Conservation (phyloP, 1,140 invertebrate genomes). For the Triops longicaudatus region DNA sequence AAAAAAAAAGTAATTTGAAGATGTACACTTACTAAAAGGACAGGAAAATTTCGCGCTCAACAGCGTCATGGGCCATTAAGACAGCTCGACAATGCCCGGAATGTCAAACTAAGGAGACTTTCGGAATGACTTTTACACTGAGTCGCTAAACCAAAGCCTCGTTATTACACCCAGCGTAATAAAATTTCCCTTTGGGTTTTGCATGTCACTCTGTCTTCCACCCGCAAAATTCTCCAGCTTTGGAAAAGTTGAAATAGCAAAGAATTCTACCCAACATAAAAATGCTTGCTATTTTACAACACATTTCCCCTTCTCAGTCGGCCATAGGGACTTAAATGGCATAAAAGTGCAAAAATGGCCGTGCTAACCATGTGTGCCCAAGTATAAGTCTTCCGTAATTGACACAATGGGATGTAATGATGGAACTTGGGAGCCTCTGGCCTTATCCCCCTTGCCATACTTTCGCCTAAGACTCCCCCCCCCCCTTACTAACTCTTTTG, state of each 20-base stretch:
- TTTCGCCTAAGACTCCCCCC: background rate
- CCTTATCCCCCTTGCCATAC: no score
- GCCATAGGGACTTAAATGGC: background rate
- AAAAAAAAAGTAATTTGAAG: background rate
- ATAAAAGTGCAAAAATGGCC: background rate
- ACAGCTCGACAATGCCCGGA: background rate
- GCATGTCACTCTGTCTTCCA: background rate
- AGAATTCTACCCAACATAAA: background rate
- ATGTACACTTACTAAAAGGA: background rate
- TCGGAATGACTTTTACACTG: background rate
- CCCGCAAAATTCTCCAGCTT: background rate
- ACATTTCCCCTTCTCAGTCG: background rate
- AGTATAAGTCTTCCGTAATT: slow-evolving; percentile 3
- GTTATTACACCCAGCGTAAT: background rate
- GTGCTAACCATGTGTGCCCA: background rate
- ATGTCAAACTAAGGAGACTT: background rate
- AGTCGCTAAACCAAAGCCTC: slow-evolving; percentile 4
- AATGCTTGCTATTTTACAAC: slow-evolving; percentile 1
- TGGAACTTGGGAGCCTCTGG: background rate
- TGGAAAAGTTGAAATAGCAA: background rate
- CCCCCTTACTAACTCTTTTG: background rate
- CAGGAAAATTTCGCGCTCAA: slow-evolving; percentile 2
- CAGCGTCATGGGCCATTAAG: slow-evolving; percentile 11
- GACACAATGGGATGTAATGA: slow-evolving; percentile 7
- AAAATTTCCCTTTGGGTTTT: background rate